Percentiles rank a stretch among this genome's conserved stretches.
Conservation (phyloP, 2,113 vertebrate genomes). For the Myodes glareolus region DNA sequence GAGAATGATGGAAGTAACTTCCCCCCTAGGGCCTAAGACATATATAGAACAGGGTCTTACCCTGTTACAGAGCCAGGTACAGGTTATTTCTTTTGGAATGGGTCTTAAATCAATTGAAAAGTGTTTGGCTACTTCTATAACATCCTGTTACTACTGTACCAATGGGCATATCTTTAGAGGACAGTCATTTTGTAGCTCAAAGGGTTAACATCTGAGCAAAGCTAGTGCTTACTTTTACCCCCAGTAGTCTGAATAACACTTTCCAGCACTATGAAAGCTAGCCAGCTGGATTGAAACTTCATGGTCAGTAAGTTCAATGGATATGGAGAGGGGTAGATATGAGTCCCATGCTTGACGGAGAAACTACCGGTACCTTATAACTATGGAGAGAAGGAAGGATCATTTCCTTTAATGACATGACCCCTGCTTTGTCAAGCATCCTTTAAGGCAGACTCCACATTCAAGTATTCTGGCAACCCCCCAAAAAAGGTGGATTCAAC, state of each 20-base stretch:
- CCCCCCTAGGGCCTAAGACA: not conserved
- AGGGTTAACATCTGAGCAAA: not conserved
- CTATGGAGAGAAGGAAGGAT: not conserved
- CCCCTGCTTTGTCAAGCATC: rapidly evolving
- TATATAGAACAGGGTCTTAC: not conserved
- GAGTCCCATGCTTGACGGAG: not conserved
- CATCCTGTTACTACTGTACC: not conserved
- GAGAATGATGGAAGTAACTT: not conserved
- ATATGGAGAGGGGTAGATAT: not conserved
- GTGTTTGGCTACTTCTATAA: too few species aligned
- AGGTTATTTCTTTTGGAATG: not conserved
- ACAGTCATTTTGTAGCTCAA: not conserved
- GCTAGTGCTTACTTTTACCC: not conserved
- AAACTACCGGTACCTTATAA: not conserved
- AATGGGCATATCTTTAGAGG: not conserved
- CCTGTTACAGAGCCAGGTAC: not conserved
- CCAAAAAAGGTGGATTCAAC: not conserved
- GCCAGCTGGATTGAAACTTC: not conserved
- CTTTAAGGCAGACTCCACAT: not conserved
- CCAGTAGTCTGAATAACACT: not conserved
- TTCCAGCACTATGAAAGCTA: not conserved
- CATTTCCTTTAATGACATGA: not conserved
- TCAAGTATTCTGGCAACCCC: not conserved
- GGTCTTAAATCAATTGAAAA: not conserved
- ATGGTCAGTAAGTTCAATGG: not conserved